Conservation (phyloP, 1,140 invertebrate species). For the Leptinotarsa texana region DNA sequence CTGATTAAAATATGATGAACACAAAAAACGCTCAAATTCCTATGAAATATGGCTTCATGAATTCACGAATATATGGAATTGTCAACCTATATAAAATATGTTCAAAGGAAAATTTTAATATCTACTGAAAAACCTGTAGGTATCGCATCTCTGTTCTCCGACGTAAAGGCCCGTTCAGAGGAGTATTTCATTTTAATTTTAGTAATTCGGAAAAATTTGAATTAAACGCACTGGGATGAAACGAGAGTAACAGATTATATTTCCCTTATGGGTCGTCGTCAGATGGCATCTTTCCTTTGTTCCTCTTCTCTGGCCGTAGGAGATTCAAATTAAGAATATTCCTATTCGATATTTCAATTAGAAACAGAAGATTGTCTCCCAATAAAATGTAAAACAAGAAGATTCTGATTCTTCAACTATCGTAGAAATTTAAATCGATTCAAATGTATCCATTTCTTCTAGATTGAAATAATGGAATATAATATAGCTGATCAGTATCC, state of each 20-base stretch:
- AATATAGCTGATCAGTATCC: too few species aligned
- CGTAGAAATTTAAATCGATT: too few species aligned
- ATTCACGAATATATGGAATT: constrained; percentile 2
- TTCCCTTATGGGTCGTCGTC: too few species aligned
- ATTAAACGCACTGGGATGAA: not conserved
- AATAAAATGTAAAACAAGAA: too few species aligned
- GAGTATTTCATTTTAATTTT: not conserved
- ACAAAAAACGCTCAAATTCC: not conserved
- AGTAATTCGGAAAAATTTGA: not conserved
- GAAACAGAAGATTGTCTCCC: too few species aligned
- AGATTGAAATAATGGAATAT: too few species aligned
- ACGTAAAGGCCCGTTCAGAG: not conserved
- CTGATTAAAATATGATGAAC: not conserved
- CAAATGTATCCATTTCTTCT: too few species aligned
- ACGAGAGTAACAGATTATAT: not conserved
- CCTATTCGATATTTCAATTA: too few species aligned
- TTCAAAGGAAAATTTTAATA: constrained; percentile 3
- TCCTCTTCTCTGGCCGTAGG: not conserved
- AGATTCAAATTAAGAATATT: too few species aligned
- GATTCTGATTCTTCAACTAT: too few species aligned
- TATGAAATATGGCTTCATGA: not conserved
- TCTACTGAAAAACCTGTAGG: not conserved
- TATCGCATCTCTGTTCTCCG: not conserved
- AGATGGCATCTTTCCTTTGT: too few species aligned
- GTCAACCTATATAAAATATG: constrained; percentile 3